A percentile compares a stretch with the other conserved stretches of the same genome.
phyloP scores from a whole-genome alignment of 30 jellyfish, hydroid and myxozoan species.

The Chrysaora quinquecirrha region DNA sequence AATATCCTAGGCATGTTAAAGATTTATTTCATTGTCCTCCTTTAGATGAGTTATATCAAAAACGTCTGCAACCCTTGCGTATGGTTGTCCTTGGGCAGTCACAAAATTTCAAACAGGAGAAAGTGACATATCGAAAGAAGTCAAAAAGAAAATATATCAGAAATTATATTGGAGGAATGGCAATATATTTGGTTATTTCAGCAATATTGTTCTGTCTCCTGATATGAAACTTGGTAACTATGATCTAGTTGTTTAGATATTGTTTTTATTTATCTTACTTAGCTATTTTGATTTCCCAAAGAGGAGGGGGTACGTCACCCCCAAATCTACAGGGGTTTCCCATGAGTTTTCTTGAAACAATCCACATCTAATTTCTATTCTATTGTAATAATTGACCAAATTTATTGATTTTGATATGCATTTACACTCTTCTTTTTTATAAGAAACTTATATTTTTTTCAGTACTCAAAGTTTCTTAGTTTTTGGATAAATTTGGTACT shows the following conservation, averaged over 20 bases:
- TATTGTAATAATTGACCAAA: no score
- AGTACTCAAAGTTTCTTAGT: no score
- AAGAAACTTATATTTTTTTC: no score
- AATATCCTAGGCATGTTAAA: neutral
- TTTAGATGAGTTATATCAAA: no score
- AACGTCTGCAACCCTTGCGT: neutral
- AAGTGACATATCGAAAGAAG: neutral
- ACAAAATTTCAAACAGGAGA: neutral
- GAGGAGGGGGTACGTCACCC: neutral
- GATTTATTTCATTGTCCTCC: neutral
- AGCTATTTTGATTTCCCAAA: neutral
- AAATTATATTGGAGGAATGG: conserved; percentile 21
- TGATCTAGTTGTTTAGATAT: neutral
- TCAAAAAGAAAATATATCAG: conserved; percentile 1
- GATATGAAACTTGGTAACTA: conserved; percentile 30
- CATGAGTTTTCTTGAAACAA: no score
- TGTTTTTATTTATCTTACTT: neutral
- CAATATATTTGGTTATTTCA: conserved; percentile 24
- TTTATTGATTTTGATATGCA: neutral
- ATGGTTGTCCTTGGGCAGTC: conserved; percentile 32
- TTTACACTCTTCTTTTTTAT: no score
- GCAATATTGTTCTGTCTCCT: conserved; percentile 20
- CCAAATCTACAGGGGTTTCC: no score
- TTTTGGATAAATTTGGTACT: no score
- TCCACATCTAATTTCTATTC: no score